Percentiles rank a stretch among this genome's conserved stretches.
Evolutionary conservation across 2,888 invertebrate species (phyloP).

Genomic region (Caprella mutica): DNA sequence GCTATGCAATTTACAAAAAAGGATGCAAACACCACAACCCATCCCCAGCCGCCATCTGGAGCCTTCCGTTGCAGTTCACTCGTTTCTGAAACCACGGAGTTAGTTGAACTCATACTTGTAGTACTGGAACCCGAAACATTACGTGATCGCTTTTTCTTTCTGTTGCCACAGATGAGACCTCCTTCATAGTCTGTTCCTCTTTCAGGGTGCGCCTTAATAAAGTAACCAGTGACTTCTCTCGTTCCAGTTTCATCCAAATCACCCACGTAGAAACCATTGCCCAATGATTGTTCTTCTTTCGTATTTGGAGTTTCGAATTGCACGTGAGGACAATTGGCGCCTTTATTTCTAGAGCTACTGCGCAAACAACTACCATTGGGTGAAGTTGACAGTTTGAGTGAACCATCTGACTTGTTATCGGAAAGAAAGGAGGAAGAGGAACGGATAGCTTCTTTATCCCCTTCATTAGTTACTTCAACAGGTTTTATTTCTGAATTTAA

Average conservation of each 20-base stretch:
- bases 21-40: conserved; percentile 79
- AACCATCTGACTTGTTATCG: conserved; percentile 5
- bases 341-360: conserved; percentile 10
- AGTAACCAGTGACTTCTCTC: conserved; percentile 6
- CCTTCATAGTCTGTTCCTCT: background rate
- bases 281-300: too few relatives aligned
- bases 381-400: conserved; percentile 9
- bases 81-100: conserved; percentile 17
- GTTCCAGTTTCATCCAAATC: conserved; percentile 11
- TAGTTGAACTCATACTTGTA: conserved; percentile 25
- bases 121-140: conserved; percentile 29
- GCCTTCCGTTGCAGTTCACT: conserved; percentile 40
- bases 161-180: background rate
- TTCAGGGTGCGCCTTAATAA: background rate
- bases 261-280: too few relatives aligned
- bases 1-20: conserved; percentile 82
- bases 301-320: conserved; percentile 32
- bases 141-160: conserved; percentile 6
- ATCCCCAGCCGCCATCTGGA: conserved; percentile 85
- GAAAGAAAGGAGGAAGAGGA: background rate
- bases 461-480: conserved; percentile 4
- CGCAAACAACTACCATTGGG: conserved; percentile 29
- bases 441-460: conserved; percentile 1
- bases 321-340: conserved; percentile 22
- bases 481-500: conserved; percentile 3